Conservation (phyloP, 2,797 vertebrate species). For the Aeoliscus strigatus region DNA sequence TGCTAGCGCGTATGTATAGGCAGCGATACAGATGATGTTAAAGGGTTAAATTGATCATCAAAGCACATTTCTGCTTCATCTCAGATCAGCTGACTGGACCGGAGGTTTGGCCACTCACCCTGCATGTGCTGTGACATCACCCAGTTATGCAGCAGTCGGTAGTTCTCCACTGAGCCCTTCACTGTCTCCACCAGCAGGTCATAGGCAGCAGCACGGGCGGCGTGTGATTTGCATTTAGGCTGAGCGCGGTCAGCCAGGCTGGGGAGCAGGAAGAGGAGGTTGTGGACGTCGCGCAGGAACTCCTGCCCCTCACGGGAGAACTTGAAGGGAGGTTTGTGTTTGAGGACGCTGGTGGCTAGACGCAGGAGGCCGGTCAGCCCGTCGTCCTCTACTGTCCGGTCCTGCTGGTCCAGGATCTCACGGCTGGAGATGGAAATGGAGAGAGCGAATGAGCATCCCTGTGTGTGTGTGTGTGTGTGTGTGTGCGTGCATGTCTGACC, state of each 20-base stretch:
- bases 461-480: too few species aligned
- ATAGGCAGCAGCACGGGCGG: constrained; percentile 93
- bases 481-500: constrained; percentile 68
- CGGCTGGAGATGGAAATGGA: too few species aligned
- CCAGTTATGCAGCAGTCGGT: constrained; percentile 97
- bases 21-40: too few species aligned
- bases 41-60: too few species aligned
- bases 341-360: constrained; percentile 93
- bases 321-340: constrained; percentile 97
- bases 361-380: constrained; percentile 92
- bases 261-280: constrained; percentile 94
- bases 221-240: constrained; percentile 96
- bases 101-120: too few species aligned
- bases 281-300: constrained; percentile 94
- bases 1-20: too few species aligned
- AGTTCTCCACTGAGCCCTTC: constrained; percentile 95
- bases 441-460: too few species aligned
- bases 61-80: too few species aligned
- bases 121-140: constrained; percentile 99
- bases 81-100: too few species aligned
- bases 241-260: constrained; percentile 93
- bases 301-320: constrained; percentile 97
- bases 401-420: constrained; percentile 96
- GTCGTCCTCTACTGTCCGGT: constrained; percentile 92
- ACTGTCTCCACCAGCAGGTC: constrained; percentile 97